Percentiles rank a stretch among this genome's conserved stretches.
Conservation (phyloP, 2,797 vertebrate species). For the Tauraco hartlaubi region DNA sequence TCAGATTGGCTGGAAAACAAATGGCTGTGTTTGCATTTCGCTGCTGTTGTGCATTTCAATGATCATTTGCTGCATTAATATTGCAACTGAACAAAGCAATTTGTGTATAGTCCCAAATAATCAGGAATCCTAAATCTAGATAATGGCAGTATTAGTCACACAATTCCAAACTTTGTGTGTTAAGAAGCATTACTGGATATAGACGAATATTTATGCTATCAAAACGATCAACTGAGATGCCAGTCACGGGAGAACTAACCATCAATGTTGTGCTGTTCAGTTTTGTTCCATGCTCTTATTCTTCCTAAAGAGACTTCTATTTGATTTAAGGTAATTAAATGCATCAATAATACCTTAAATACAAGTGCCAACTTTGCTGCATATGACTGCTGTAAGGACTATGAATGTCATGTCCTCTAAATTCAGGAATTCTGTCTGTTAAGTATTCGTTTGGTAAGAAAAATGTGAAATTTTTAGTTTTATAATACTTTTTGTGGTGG, state of each 20-base stretch:
- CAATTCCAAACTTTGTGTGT: constrained; percentile 13
- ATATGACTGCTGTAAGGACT: not conserved
- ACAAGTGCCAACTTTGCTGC: not conserved
- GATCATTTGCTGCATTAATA: constrained; percentile 7
- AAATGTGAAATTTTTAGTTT: not conserved
- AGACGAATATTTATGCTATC: constrained; percentile 23
- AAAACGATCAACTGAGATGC: not conserved
- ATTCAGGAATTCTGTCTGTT: not conserved
- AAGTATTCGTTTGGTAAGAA: not conserved
- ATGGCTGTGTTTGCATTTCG: constrained; percentile 14
- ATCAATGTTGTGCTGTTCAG: not conserved
- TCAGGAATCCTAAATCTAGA: constrained; percentile 40
- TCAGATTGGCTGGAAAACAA: constrained; percentile 65
- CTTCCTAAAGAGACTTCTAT: not conserved
- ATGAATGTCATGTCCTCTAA: not conserved
- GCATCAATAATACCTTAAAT: not conserved
- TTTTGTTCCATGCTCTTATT: not conserved
- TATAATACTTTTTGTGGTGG: not conserved
- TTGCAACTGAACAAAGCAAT: not conserved
- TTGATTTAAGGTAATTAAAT: not conserved
- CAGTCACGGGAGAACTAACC: not conserved
- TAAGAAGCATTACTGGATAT: constrained; percentile 23
- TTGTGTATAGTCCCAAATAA: constrained; percentile 31
- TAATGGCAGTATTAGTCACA: constrained; percentile 45
- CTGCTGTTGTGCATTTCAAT: constrained; percentile 13